Percentiles rank a stretch among this genome's conserved stretches.
phyloP scores from a whole-genome alignment of 1,140 invertebrate genomes.

The Leptoteleia sp. region DNA sequence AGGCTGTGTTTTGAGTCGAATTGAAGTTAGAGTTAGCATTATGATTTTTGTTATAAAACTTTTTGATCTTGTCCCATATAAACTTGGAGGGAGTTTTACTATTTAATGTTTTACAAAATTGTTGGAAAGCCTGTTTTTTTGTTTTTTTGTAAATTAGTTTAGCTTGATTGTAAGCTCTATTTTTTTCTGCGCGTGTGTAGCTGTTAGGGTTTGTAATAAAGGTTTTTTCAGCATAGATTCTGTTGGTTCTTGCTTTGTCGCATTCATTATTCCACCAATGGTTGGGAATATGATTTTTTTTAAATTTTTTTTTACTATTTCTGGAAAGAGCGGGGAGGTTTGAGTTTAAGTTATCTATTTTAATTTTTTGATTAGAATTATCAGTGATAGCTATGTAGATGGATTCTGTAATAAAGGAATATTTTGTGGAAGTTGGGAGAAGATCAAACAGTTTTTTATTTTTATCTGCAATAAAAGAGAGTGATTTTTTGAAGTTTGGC shows the following conservation, averaged over 20 bases:
- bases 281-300: neutral
- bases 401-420: neutral
- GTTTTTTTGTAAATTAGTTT: conserved; percentile 23
- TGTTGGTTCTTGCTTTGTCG: neutral
- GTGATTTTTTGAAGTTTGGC: neutral
- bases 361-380: too few species aligned
- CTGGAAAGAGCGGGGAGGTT: too few species aligned
- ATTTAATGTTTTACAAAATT: conserved; percentile 1
- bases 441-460: too few species aligned
- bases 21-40: neutral
- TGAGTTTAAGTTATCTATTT: too few species aligned
- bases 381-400: neutral
- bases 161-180: conserved; percentile 5
- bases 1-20: conserved; percentile 14
- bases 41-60: conserved; percentile 29
- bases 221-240: conserved; percentile 13
- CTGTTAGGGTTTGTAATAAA: conserved; percentile 3
- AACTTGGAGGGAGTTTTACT: conserved; percentile 19
- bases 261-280: conserved; percentile 24
- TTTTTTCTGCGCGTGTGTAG: conserved; percentile 12
- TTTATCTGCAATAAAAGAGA: too few species aligned
- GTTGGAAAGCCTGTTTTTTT: conserved; percentile 1
- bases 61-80: conserved; percentile 19
- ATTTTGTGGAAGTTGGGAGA: conserved; percentile 17
- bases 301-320: neutral